Conservation (phyloP, 2,797 vertebrate genomes). For the Danio albolineatus region DNA sequence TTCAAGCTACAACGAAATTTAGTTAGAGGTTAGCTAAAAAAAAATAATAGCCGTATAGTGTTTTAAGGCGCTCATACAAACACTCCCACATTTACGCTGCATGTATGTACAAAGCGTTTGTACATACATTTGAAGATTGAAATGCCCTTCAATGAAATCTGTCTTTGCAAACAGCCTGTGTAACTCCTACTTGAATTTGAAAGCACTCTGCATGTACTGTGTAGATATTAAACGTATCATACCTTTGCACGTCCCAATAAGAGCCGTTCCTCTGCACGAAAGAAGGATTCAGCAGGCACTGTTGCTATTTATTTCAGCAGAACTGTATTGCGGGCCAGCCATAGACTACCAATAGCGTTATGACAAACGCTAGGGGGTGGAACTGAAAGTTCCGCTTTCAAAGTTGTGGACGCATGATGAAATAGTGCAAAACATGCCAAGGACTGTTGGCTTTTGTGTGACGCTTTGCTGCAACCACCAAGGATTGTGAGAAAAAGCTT, state of each 20-base stretch:
- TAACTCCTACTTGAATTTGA: background rate
- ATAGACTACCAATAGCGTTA: constrained; percentile 41
- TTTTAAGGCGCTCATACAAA: too few relatives aligned
- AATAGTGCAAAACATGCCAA: background rate
- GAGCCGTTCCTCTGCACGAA: constrained; percentile 27
- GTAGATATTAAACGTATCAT: background rate
- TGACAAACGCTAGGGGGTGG: constrained; percentile 17
- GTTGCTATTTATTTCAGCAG: constrained; percentile 42
- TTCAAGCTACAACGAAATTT: background rate
- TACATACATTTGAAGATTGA: too few relatives aligned
- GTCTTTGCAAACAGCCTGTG: background rate
- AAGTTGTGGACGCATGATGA: too few relatives aligned
- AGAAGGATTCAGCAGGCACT: constrained; percentile 17
- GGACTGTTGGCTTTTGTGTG: background rate
- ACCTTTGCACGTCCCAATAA: constrained; percentile 42
- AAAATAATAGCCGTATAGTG: background rate
- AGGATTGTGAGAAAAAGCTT: background rate
- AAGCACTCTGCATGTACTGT: background rate
- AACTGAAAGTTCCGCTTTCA: background rate
- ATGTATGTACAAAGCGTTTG: background rate
- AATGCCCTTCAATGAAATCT: background rate
- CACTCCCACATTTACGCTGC: background rate
- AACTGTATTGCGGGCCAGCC: background rate
- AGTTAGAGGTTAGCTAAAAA: background rate
- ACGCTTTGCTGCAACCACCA: background rate